Evolutionary conservation across 2,888 invertebrate species (phyloP), one percentile per base, ranked within the genome.

Genomic region (Standfussiana lucernea): DNA sequence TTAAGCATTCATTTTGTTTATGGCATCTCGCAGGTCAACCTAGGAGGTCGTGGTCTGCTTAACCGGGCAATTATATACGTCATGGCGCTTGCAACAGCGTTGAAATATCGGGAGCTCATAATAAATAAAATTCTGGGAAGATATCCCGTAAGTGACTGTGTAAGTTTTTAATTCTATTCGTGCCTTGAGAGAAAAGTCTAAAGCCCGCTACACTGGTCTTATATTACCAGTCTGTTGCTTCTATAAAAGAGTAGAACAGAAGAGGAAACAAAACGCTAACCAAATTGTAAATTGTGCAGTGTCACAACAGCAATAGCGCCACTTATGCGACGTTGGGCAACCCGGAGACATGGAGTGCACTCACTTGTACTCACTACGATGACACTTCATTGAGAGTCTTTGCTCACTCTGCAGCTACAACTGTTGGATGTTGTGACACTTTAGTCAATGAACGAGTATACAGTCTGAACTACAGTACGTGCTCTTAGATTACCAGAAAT

Each of bases 381-480:
- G 83, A 79, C 85, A 82, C 87, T 88, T 75, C 77, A 84, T 85
- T 71, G 77, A 84, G 88, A 50, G 80, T 80, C 77, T 76, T 76
- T 76, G 79, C 82, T 86, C 70, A 77, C 73, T 68, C 64, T 53
- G 71, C 50, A 70, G 72, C 73, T 69, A 73, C 69, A 80, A 86
- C 80, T 80, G 80, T 83, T 76, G 40, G 62, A 45, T 82, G 74
- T 85, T 82, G 75, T 82, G 82, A 84, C 86, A 86, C 83, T 86
- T 79, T 67, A 40, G 32, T 53, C 72, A 64, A 72, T 56, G 64
- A 83, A 78, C 13, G 24, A 62, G 45, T 56, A 71, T 47, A 56
- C 47, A 40, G 62, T 74, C 64, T 82, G n/a, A 35, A 28, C 21
- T 45, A 45, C 35, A 7, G 15, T 62, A 40, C 40, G 50, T 70